Conservation (phyloP, 2,888 invertebrate species). For the Diloba caeruleocephala region DNA sequence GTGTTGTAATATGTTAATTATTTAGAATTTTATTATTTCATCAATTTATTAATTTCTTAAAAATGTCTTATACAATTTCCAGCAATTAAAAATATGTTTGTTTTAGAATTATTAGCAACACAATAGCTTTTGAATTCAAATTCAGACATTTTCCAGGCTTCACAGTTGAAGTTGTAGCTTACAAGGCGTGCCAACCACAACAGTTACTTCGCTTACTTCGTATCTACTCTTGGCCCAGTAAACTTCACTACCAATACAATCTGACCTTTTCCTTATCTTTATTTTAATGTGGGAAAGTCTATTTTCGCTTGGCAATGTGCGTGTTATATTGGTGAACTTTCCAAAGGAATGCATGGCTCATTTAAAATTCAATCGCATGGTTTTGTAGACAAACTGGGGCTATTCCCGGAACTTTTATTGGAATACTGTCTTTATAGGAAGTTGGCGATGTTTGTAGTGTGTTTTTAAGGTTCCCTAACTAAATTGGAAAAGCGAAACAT, state of each 20-base stretch:
- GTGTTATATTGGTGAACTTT: conserved; percentile 15
- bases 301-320: conserved; percentile 7
- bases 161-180: no score
- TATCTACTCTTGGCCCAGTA: neutral
- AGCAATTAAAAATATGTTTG: no score
- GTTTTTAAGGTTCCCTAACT: no score
- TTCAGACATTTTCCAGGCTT: no score
- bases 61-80: no score
- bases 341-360: conserved; percentile 50
- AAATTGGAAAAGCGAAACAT: no score
- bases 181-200: neutral
- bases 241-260: conserved; percentile 5
- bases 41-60: no score
- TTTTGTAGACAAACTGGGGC: conserved; percentile 35
- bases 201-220: neutral
- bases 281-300: conserved; percentile 2
- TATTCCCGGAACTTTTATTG: conserved; percentile 48
- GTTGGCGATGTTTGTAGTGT: neutral
- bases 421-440: conserved; percentile 26
- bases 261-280: neutral
- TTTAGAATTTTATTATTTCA: no score
- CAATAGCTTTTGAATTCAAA: no score
- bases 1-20: no score
- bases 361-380: conserved; percentile 61
- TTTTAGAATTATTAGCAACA: no score